A percentile compares a stretch with the other conserved stretches of the same genome.
These are phyloP conservation scores for Campodea augens DNA, from an alignment of 1,140 invertebrate species.

Conservation along the genomic window DNA sequence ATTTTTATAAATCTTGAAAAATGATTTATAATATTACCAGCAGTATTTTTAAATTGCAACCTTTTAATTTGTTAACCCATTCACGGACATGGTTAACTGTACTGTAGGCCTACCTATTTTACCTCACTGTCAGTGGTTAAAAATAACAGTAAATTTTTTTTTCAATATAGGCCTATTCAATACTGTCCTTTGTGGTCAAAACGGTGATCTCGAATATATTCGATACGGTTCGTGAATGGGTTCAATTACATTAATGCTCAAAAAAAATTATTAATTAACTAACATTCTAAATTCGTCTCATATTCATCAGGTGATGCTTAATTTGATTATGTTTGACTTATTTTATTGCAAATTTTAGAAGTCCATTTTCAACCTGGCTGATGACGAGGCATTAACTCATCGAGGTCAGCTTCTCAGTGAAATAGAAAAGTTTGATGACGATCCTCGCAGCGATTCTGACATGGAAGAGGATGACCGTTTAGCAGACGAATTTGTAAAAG, in stretches of 20 bases:
- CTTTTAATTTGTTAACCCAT: no score
- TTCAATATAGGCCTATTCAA: not conserved
- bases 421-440: conserved; percentile 82
- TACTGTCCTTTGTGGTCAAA: no score
- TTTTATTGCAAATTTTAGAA: conserved; percentile 24
- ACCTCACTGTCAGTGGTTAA: no score
- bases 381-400: conserved; percentile 65
- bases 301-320: not conserved
- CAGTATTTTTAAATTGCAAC: no score
- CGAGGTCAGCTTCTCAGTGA: conserved; percentile 70
- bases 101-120: no score
- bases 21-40: no score
- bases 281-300: conserved; percentile 1
- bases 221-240: no score
- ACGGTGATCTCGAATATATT: no score
- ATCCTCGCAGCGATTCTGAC: conserved; percentile 54
- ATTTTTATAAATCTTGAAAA: no score
- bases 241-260: conserved; percentile 6
- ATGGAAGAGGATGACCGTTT: conserved; percentile 49
- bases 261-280: not conserved
- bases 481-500: conserved; percentile 55
- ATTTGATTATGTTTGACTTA: conserved; percentile 9
- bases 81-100: no score
- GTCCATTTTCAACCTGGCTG: conserved; percentile 58
- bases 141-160: conserved; percentile 4